These are phyloP conservation scores for Nansenia antarctica DNA, from an alignment of 2,113 vertebrate species.

Conservation along the genomic window DNA sequence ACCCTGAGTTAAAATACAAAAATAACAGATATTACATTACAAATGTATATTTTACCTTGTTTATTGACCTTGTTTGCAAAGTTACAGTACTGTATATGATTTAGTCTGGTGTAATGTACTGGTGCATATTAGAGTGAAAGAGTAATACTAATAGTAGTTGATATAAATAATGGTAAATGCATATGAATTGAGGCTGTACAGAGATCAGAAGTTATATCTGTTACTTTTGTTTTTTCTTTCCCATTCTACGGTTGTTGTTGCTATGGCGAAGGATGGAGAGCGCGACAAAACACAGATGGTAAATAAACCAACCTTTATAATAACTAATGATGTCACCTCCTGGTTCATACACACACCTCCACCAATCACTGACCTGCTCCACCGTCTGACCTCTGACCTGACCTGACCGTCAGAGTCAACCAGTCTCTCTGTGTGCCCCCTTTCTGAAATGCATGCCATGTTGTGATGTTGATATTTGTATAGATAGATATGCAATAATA, in stretches of 20 bases:
- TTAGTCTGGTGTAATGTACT: neutral
- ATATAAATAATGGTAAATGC: neutral
- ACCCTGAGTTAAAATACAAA: neutral
- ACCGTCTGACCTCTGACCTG: conserved; percentile 39
- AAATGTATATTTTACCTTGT: neutral
- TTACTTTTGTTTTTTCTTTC: conserved; percentile 70
- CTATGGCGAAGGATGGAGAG: conserved; percentile 80
- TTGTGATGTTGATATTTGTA: conserved; percentile 45
- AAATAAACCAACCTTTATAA: conserved; percentile 72
- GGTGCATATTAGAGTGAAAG: neutral
- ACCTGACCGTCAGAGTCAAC: conserved; percentile 31
- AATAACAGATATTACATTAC: neutral
- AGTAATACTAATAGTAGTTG: neutral
- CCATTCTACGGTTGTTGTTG: conserved; percentile 70
- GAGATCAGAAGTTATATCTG: conserved; percentile 49
- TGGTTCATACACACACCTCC: conserved; percentile 37
- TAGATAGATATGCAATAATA: too few relatives aligned
- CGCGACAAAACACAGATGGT: conserved; percentile 81
- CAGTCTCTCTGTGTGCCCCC: conserved; percentile 40
- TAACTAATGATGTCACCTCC: conserved; percentile 20
- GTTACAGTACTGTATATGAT: neutral
- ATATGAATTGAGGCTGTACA: neutral
- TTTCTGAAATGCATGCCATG: conserved; percentile 61
- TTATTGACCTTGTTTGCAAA: too few relatives aligned
- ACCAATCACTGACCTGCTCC: conserved; percentile 33